Percentiles rank a stretch among this genome's conserved stretches.
These are phyloP conservation scores for Fregata magnificens DNA, from an alignment of 2,113 vertebrate species.

Conservation along the genomic window DNA sequence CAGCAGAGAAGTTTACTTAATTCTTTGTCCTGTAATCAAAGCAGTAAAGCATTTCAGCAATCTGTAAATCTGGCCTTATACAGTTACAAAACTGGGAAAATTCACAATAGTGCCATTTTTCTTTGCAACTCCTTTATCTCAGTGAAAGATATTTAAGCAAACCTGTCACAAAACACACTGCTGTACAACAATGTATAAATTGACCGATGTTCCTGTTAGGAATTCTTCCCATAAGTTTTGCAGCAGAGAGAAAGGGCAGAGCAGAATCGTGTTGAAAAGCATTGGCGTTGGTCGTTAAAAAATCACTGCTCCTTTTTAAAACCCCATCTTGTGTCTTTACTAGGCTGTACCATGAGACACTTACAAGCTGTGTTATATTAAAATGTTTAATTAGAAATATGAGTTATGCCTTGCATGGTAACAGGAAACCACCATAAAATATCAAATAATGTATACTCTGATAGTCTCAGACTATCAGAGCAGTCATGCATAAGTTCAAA, in stretches of 20 bases:
- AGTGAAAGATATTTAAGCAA: conserved; percentile 8
- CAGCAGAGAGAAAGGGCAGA: background rate
- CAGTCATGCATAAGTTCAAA: conserved; percentile 41
- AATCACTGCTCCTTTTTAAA: background rate
- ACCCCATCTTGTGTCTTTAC: background rate
- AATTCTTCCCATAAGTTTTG: background rate
- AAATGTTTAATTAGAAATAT: conserved; percentile 42
- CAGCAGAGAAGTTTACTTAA: background rate
- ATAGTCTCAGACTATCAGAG: background rate
- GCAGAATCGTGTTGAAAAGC: background rate
- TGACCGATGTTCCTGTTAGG: background rate
- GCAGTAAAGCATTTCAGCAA: background rate
- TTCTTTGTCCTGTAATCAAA: background rate
- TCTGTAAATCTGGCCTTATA: background rate
- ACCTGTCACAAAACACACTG: background rate
- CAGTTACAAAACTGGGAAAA: background rate
- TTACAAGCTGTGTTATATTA: background rate
- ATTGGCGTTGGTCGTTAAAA: background rate
- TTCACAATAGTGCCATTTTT: background rate
- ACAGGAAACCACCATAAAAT: background rate
- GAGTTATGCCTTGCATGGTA: background rate
- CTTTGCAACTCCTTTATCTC: background rate
- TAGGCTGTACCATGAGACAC: background rate
- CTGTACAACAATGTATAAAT: background rate
- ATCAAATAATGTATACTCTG: background rate